A percentile compares a stretch with the other conserved stretches of the same genome.
These are phyloP conservation scores for Pelecanoides urinatrix DNA, from an alignment of 2,113 vertebrate species.

Conservation along the genomic window DNA sequence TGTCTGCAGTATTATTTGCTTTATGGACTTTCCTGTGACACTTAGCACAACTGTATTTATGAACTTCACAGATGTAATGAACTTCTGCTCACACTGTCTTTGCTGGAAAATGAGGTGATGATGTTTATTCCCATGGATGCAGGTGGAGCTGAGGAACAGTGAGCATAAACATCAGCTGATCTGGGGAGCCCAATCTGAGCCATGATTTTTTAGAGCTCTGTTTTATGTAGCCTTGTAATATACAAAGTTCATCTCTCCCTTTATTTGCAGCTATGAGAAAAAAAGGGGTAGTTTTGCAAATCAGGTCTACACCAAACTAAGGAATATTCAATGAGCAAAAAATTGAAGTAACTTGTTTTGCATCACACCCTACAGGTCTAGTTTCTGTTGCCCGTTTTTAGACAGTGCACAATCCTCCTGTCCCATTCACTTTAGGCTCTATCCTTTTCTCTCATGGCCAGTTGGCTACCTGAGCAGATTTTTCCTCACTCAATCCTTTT, in stretches of 20 bases:
- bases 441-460: not conserved
- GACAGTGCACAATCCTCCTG: not conserved
- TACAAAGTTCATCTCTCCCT: not conserved
- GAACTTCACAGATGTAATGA: not conserved
- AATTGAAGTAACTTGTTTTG: not conserved
- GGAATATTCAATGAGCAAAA: not conserved
- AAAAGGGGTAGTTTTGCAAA: not conserved
- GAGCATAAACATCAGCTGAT: not conserved
- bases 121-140: not conserved
- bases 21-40: not conserved
- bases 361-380: not conserved
- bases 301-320: not conserved
- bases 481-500: not conserved
- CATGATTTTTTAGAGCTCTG: not conserved
- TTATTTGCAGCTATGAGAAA: not conserved
- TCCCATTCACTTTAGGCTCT: not conserved
- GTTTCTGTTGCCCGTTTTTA: not conserved
- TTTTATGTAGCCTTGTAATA: not conserved
- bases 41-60: not conserved
- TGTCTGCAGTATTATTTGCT: not conserved
- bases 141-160: not conserved
- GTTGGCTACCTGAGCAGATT: not conserved
- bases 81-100: not conserved
- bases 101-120: not conserved
- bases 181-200: not conserved